These are phyloP conservation scores for Brachionus koreanus DNA, from an alignment of 1,140 invertebrate genomes.

Conservation along the genomic window DNA sequence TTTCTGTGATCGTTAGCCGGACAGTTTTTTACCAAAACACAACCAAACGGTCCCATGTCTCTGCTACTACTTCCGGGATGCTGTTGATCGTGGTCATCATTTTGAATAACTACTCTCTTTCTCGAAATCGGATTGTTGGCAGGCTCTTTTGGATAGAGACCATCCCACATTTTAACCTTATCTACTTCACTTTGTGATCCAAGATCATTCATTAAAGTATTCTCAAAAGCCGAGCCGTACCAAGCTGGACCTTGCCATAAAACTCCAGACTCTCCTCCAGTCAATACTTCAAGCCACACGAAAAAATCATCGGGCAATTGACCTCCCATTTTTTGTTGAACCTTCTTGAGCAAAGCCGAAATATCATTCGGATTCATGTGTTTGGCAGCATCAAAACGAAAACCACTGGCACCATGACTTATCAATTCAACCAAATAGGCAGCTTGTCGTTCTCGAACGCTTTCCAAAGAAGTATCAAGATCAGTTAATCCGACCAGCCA, in stretches of 20 bases:
- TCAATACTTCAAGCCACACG: slow-evolving; percentile 39
- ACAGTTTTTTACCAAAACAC: slow-evolving; percentile 44
- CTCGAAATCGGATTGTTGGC: slow-evolving; percentile 24
- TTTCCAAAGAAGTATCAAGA: slow-evolving; percentile 66
- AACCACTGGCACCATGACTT: slow-evolving; percentile 72
- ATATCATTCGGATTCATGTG: slow-evolving; percentile 45
- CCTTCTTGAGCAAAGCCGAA: slow-evolving; percentile 32
- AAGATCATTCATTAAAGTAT: slow-evolving; percentile 28
- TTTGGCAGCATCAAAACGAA: slow-evolving; percentile 48
- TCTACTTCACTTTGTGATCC: slow-evolving; percentile 33
- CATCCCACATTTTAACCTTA: slow-evolving; percentile 44
- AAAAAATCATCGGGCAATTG: slow-evolving; percentile 45
- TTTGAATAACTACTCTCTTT: slow-evolving; percentile 43
- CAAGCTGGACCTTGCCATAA: slow-evolving; percentile 38
- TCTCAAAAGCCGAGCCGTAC: slow-evolving; percentile 37
- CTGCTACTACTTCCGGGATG: slow-evolving; percentile 32
- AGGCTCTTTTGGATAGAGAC: slow-evolving; percentile 41
- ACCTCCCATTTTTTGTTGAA: slow-evolving; percentile 44
- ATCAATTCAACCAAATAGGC: slow-evolving; percentile 70
- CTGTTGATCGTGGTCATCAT: slow-evolving; percentile 45
- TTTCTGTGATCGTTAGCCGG: slow-evolving; percentile 2
- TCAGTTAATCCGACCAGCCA: slow-evolving; percentile 70
- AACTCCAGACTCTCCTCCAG: slow-evolving; percentile 35
- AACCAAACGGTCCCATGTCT: slow-evolving; percentile 34
- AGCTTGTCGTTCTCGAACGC: slow-evolving; percentile 68